These are phyloP conservation scores for Augochlorella aurata DNA, from an alignment of 2,888 invertebrate genomes.

Conservation along the genomic window DNA sequence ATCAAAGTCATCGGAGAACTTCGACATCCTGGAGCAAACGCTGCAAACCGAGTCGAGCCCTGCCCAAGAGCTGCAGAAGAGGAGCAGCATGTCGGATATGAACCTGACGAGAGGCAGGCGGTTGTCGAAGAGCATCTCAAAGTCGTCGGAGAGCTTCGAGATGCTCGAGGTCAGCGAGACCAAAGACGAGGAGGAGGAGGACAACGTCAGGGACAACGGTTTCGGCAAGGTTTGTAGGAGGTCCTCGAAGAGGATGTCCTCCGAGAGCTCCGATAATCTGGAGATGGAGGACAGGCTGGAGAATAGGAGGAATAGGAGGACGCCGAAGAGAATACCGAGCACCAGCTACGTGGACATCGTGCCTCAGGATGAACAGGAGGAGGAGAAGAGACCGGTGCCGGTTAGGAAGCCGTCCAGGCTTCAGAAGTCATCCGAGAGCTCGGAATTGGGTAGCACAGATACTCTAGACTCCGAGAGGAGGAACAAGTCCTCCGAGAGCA, in stretches of 20 bases:
- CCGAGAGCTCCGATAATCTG: slow-evolving; percentile 79
- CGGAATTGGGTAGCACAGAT: slow-evolving; percentile 79
- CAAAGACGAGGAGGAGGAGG: slow-evolving; percentile 58
- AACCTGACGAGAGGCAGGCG: slow-evolving; percentile 69
- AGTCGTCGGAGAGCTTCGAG: slow-evolving; percentile 77
- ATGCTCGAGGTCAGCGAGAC: slow-evolving; percentile 57
- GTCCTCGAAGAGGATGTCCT: slow-evolving; percentile 73
- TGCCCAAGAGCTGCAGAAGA: slow-evolving; percentile 70
- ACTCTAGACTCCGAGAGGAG: slow-evolving; percentile 78
- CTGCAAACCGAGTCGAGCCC: slow-evolving; percentile 31
- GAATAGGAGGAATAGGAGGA: slow-evolving; percentile 70
- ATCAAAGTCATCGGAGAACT: slow-evolving; percentile 79
- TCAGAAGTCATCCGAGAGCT: slow-evolving; percentile 80
- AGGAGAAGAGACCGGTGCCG: slow-evolving; percentile 65
- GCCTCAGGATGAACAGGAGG: slow-evolving; percentile 62
- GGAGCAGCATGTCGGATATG: slow-evolving; percentile 76
- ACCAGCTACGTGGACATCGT: slow-evolving; percentile 71
- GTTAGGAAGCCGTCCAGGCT: slow-evolving; percentile 72
- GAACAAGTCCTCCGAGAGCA: slow-evolving; percentile 79
- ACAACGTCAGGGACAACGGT: slow-evolving; percentile 51
- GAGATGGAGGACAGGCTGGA: slow-evolving; percentile 76
- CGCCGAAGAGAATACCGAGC: slow-evolving; percentile 75
- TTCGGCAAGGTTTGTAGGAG: slow-evolving; percentile 62
- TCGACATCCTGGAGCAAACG: slow-evolving; percentile 68
- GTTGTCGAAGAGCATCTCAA: slow-evolving; percentile 73